Evolutionary conservation across 2,797 vertebrate species (phyloP).

Genomic region (Decapterus maruadsi): DNA sequence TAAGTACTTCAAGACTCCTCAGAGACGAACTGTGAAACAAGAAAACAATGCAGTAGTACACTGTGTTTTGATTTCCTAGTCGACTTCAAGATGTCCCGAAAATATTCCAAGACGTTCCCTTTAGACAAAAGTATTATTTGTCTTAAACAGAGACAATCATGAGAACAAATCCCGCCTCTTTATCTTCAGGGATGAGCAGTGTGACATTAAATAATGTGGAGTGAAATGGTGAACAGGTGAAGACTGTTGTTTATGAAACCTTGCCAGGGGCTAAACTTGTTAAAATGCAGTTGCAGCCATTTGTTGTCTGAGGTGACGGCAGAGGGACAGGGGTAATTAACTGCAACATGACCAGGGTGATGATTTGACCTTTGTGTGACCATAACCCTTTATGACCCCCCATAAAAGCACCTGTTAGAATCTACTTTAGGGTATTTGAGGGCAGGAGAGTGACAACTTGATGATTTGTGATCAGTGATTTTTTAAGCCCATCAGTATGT

Average conservation of each 20-base stretch:
- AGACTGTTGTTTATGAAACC: constrained; percentile 61
- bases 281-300: constrained; percentile 67
- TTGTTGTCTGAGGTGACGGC: constrained; percentile 59
- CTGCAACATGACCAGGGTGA: constrained; percentile 28
- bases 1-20: constrained; percentile 56
- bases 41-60: constrained; percentile 35
- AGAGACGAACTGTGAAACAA: constrained; percentile 66
- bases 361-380: constrained; percentile 57
- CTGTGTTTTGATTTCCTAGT: constrained; percentile 35
- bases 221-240: constrained; percentile 58
- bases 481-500: constrained; percentile 50
- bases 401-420: constrained; percentile 53
- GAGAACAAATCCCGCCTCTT: constrained; percentile 16
- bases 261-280: constrained; percentile 73
- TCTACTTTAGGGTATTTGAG: constrained; percentile 42
- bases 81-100: constrained; percentile 39
- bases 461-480: constrained; percentile 47
- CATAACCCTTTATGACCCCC: constrained; percentile 50
- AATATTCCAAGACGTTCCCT: constrained; percentile 31
- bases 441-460: constrained; percentile 40
- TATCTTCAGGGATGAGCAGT: constrained; percentile 47
- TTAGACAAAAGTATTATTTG: constrained; percentile 25
- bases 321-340: constrained; percentile 67
- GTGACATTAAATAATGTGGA: constrained; percentile 53
- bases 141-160: constrained; percentile 32